A percentile compares a stretch with the other conserved stretches of the same genome.
Conservation (phyloP, 2,113 vertebrate species). For the Alouatta palliata region DNA sequence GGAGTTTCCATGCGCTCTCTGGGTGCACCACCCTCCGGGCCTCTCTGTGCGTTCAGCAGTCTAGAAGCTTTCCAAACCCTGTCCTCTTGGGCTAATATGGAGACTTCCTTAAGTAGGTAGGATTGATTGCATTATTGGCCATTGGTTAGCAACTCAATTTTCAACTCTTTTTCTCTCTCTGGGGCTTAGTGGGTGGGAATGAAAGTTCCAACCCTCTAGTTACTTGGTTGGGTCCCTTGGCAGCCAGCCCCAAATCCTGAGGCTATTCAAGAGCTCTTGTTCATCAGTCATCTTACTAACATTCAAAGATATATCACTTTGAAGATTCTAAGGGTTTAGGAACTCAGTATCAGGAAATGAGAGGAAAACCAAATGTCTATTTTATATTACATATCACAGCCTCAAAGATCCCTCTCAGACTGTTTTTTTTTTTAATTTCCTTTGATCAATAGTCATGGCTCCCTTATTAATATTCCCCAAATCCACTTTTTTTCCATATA, state of each 20-base stretch:
- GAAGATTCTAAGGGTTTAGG: not conserved
- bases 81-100: not conserved
- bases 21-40: not conserved
- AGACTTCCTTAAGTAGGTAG: not conserved
- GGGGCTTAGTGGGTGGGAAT: not conserved
- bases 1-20: not conserved
- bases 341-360: not conserved
- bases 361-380: not conserved
- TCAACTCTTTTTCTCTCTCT: not conserved
- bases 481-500: not conserved
- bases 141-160: not conserved
- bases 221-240: not conserved
- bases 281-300: not conserved
- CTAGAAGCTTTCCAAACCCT: not conserved
- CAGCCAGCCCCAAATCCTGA: not conserved
- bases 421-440: not conserved
- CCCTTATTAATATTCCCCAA: not conserved
- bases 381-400: not conserved
- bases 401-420: not conserved
- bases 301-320: not conserved
- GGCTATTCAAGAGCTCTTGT: not conserved
- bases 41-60: too few relatives aligned
- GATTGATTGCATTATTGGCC: not conserved
- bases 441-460: not conserved
- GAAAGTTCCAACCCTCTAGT: not conserved